These are phyloP conservation scores for Phymorhynchus buccinoides DNA, from an alignment of 1,140 invertebrate genomes.

Conservation along the genomic window DNA sequence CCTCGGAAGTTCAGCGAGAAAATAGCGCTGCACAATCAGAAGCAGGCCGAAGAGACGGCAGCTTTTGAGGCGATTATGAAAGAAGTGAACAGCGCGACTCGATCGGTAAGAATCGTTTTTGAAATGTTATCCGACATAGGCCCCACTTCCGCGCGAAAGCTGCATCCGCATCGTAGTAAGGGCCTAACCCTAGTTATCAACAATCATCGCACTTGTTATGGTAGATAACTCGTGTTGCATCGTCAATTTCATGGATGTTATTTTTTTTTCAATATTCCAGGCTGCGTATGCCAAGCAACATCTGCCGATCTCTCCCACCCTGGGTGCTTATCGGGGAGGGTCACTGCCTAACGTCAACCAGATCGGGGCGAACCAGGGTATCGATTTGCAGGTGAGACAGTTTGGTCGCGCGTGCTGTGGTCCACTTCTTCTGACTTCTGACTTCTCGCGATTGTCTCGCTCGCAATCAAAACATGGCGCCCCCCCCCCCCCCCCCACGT, in stretches of 20 bases:
- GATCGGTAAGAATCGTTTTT: conserved; percentile 57
- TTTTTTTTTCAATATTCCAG: conserved; percentile 21
- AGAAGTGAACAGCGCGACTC: conserved; percentile 90
- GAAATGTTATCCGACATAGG: background rate
- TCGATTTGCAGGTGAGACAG: conserved; percentile 73
- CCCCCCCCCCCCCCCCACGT: no score
- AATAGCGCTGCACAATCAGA: conserved; percentile 96
- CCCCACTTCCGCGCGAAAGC: no score
- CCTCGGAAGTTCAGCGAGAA: conserved; percentile 99
- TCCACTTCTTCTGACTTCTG: no score
- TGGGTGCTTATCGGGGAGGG: conserved; percentile 78
- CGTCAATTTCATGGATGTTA: no score
- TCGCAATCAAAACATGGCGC: conserved; percentile 50
- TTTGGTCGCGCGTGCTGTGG: conserved; percentile 31
- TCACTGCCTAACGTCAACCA: conserved; percentile 90
- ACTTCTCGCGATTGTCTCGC: conserved; percentile 35
- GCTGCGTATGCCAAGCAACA: conserved; percentile 58
- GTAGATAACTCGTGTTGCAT: conserved; percentile 36
- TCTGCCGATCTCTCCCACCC: conserved; percentile 66
- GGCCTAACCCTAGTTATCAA: no score
- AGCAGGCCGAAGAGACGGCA: conserved; percentile 96
- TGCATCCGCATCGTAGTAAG: background rate
- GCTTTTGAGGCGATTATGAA: conserved; percentile 97
- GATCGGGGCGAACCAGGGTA: conserved; percentile 75
- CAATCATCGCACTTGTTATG: conserved; percentile 7